phyloP scores from a whole-genome alignment of 2,797 vertebrate species.

The Coregonus suidteri region DNA sequence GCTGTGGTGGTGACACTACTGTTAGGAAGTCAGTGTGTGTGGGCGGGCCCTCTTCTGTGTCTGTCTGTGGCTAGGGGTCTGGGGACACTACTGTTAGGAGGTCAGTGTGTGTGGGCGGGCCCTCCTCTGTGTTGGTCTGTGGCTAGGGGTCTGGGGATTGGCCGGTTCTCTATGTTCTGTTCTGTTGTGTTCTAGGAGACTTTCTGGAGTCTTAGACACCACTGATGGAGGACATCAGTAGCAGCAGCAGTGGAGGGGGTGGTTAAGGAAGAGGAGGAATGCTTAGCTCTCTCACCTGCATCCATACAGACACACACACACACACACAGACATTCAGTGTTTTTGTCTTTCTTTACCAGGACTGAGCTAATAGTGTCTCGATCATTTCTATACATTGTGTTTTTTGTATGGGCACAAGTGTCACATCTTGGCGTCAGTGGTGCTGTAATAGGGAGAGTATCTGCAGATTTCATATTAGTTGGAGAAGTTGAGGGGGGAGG shows the following conservation, averaged over 20 bases:
- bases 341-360: too few relatives aligned
- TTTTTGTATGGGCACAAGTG: too few relatives aligned
- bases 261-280: not conserved
- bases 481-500: slow-evolving; percentile 4
- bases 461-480: slow-evolving; percentile 32
- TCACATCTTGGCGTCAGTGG: not conserved
- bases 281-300: not conserved
- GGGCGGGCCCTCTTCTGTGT: slow-evolving; percentile 10
- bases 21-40: slow-evolving; percentile 36
- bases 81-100: slow-evolving; percentile 48
- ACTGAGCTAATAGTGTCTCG: too few relatives aligned
- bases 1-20: slow-evolving; percentile 53
- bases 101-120: slow-evolving; percentile 26
- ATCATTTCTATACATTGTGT: too few relatives aligned
- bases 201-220: not conserved
- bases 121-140: slow-evolving; percentile 10
- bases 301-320: not conserved
- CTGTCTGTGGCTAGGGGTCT: slow-evolving; percentile 16
- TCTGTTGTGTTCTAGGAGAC: not conserved
- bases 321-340: not conserved
- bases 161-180: slow-evolving; percentile 7
- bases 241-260: not conserved
- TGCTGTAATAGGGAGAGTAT: slow-evolving; percentile 11
- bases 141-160: slow-evolving; percentile 28
- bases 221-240: not conserved